phyloP scores from a whole-genome alignment of 2,888 invertebrate species.

The Idaea dimidiata region DNA sequence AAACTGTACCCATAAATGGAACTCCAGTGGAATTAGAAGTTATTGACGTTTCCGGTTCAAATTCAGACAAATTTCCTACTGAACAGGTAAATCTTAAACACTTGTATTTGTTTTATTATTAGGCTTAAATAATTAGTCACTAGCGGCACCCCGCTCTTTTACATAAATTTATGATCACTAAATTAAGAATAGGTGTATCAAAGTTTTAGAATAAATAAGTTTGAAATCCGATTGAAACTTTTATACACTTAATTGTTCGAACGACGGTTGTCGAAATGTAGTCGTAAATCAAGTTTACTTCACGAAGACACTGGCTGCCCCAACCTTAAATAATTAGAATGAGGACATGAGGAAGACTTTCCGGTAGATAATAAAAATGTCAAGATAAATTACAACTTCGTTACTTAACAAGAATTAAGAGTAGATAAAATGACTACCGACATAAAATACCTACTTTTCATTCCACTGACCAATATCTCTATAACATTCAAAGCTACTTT shows the following conservation, averaged over 20 bases:
- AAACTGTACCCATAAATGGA: slow-evolving; percentile 87
- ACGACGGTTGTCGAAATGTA: neutral
- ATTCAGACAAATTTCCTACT: slow-evolving; percentile 82
- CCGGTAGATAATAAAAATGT: neutral
- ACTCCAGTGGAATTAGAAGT: slow-evolving; percentile 88
- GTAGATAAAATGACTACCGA: no score
- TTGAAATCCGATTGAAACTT: neutral
- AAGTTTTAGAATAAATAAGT: no score
- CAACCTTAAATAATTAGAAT: neutral
- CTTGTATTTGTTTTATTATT: neutral
- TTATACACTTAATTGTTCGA: neutral
- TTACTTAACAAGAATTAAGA: neutral
- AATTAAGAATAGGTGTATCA: no score
- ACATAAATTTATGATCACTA: no score
- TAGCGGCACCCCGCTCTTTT: no score
- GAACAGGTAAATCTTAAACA: slow-evolving; percentile 71
- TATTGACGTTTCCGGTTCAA: slow-evolving; percentile 88
- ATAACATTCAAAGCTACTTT: neutral
- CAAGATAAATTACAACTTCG: neutral
- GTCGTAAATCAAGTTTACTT: neutral
- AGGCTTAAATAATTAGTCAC: no score
- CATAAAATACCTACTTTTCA: neutral
- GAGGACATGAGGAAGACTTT: neutral
- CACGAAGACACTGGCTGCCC: neutral
- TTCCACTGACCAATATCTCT: neutral